Conservation (phyloP, 2,888 invertebrate genomes). For the Eustalomyia histrio region DNA sequence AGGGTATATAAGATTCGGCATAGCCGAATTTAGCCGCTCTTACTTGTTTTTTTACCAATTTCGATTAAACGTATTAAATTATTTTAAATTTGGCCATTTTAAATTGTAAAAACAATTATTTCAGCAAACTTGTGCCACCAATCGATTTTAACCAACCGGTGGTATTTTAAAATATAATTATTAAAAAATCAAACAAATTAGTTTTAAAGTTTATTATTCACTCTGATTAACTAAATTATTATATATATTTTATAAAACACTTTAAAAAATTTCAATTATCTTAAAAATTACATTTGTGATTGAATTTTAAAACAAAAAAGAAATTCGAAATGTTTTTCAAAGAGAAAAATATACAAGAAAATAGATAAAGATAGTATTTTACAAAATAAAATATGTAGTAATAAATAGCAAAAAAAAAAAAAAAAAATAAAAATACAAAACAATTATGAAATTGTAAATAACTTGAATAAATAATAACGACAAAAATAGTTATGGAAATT, state of each 20-base stretch:
- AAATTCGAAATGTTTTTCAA: neutral
- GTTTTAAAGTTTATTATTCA: slow-evolving; percentile 28
- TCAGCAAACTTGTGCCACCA: too few relatives aligned
- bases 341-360: slow-evolving; percentile 6
- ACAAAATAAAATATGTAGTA: slow-evolving; percentile 33
- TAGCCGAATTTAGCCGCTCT: too few relatives aligned
- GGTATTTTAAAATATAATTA: too few relatives aligned
- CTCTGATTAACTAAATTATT: slow-evolving; percentile 35
- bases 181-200: neutral
- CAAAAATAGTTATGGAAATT: slow-evolving; percentile 20
- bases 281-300: slow-evolving; percentile 18
- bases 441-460: slow-evolving; percentile 40
- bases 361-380: neutral
- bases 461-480: slow-evolving; percentile 45
- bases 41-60: too few relatives aligned
- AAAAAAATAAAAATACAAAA: neutral
- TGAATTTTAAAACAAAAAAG: slow-evolving; percentile 5
- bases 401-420: slow-evolving; percentile 50
- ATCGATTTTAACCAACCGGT: too few relatives aligned
- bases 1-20: too few relatives aligned
- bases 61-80: too few relatives aligned
- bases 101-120: too few relatives aligned
- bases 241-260: slow-evolving; percentile 34
- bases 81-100: too few relatives aligned
- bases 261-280: slow-evolving; percentile 24